These are phyloP conservation scores for Loris lydekkerianus DNA, from an alignment of 2,797 vertebrate species.

Conservation along the genomic window DNA sequence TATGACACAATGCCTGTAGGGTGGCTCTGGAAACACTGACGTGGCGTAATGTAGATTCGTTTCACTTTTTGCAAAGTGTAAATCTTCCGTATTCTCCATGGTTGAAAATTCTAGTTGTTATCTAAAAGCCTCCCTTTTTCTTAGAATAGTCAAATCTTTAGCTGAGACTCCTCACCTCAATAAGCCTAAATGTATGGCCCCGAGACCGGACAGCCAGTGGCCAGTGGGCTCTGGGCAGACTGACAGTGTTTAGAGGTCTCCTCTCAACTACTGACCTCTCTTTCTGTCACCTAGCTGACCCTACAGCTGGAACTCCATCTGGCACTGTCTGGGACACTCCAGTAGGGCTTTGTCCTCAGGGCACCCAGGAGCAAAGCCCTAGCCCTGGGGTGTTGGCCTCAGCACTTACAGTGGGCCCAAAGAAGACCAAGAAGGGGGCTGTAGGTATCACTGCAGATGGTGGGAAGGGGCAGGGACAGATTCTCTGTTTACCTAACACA, in stretches of 20 bases:
- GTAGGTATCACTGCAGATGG: neutral
- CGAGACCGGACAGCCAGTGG: fast-evolving
- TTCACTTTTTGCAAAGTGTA: neutral
- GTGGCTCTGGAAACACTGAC: neutral
- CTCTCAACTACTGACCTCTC: fast-evolving
- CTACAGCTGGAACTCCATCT: neutral
- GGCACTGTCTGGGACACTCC: fast-evolving
- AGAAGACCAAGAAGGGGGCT: neutral
- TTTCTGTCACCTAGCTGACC: fast-evolving
- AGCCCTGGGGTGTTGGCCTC: neutral
- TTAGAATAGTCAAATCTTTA: neutral
- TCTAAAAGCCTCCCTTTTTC: neutral
- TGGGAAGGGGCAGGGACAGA: neutral
- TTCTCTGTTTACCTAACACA: fast-evolving
- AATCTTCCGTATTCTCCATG: too few relatives aligned
- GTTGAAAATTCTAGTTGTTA: neutral
- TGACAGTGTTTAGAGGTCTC: neutral
- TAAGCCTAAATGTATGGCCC: neutral
- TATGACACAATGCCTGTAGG: fast-evolving
- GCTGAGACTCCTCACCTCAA: neutral
- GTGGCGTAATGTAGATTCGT: neutral
- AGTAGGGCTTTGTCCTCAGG: fast-evolving
- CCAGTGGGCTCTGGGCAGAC: fast-evolving
- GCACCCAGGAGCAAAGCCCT: neutral
- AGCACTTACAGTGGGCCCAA: fast-evolving